A percentile compares a stretch with the other conserved stretches of the same genome.
These are phyloP conservation scores for Amphibalanus amphitrite DNA, from an alignment of 1,140 invertebrate genomes.

Conservation along the genomic window DNA sequence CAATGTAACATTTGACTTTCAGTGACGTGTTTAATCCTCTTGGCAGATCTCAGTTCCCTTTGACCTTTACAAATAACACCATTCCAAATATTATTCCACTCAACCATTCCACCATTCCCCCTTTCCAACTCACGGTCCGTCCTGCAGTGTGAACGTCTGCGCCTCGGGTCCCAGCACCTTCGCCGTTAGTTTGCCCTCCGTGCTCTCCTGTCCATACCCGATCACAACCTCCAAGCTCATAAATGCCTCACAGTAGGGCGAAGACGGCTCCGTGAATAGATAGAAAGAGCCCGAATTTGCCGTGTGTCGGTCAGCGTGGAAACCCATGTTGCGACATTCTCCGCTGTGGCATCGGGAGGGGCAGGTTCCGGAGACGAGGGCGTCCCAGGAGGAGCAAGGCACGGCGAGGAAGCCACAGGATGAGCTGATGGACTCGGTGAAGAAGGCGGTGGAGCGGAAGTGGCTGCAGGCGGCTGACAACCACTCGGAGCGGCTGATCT, in stretches of 20 bases:
- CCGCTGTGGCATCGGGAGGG: background rate
- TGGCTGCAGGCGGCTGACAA: background rate
- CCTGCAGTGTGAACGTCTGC: background rate
- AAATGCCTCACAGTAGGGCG: background rate
- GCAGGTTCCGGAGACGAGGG: background rate
- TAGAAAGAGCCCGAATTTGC: background rate
- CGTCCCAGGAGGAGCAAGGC: background rate
- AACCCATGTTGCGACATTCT: background rate
- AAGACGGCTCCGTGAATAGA: background rate
- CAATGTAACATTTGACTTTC: too few species aligned
- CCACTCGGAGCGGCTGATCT: background rate
- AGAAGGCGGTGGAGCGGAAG: constrained; percentile 2
- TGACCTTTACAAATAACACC: too few species aligned
- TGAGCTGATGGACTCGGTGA: constrained; percentile 3
- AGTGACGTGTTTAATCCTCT: too few species aligned
- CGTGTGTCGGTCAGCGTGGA: background rate
- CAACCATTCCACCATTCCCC: too few species aligned
- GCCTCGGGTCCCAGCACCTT: background rate
- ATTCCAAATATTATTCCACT: too few species aligned
- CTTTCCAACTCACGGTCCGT: background rate
- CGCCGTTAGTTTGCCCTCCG: background rate
- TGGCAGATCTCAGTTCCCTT: too few species aligned
- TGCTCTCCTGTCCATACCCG: background rate
- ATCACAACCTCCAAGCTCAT: background rate
- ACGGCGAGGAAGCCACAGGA: background rate